Base-by-base conservation (phyloP, 2,888 invertebrate species). In the Aspidiotus rigidus region DNA sequence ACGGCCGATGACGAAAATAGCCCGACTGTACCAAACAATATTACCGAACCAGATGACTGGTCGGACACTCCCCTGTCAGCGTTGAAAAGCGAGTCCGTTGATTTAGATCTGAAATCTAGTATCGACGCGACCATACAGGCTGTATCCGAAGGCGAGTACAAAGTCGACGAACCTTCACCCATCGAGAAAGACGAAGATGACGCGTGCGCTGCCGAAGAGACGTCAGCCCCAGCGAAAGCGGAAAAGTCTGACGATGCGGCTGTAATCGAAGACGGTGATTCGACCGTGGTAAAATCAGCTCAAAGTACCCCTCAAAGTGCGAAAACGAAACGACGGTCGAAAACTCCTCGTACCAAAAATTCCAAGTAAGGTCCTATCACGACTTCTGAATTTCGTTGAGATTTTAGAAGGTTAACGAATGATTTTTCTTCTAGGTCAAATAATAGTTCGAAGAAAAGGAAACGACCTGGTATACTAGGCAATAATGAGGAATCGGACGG, bases 401-500 rank as follows among this genome's bases (percentile, higher is more conserved):
- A n/a, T 53, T 53, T 3, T n/a, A 53, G n/a, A 53, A 53, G n/a
- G 53, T n/a, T 53, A n/a, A n/a, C n/a, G 11, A 53, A n/a, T 13
- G 53, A n/a, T 53, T n/a, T 53, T 53, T 53, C n/a, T 13, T 5
- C 3, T 53, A 53, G 53, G 3, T 13, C 11, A 53, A 53, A 53
- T 53, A 63, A 62, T 56, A 28, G 44, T 16, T 62, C 62, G 15
- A 69, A 69, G 13, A 69, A 69, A 42, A 62, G 61, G 42, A 62
- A 62, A 49, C 55, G 55, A 16, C 39, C 69, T 15, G 69, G 69
- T 56, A 62, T 67, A 49, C 59, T 67, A 7, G 67, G 67, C 10
- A 67, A 57, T 63, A 69, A 62, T 17, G 69, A 69, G 8, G 69
- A 69, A 42, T 69, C 69, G 11, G 69, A 69, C 55, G 69, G 69